Evolutionary conservation across 2,113 vertebrate genomes (phyloP).

Genomic region (Solea senegalensis): DNA sequence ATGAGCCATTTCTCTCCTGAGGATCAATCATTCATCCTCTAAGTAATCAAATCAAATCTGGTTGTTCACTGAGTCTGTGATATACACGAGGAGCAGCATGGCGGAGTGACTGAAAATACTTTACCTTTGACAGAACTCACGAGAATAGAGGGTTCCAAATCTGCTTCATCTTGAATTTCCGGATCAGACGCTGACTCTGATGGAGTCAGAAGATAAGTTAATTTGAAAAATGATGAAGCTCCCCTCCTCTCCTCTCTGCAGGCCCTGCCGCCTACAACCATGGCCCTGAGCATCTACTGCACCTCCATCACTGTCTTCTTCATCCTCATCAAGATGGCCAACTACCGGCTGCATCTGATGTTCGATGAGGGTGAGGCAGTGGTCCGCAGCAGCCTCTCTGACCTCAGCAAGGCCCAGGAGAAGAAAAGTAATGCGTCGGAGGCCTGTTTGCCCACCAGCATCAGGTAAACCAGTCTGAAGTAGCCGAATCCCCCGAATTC

Average conservation of each 20-base stretch:
- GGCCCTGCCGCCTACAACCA: constrained; percentile 90
- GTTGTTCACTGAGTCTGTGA: constrained; percentile 5
- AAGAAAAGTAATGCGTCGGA: constrained; percentile 82
- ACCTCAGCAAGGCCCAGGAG: constrained; percentile 81
- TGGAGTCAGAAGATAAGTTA: not conserved
- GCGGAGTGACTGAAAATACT: not conserved
- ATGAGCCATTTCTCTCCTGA: not conserved
- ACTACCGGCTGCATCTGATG: constrained; percentile 95
- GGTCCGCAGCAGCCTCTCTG: constrained; percentile 81
- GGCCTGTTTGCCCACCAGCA: constrained; percentile 66
- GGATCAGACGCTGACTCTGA: not conserved
- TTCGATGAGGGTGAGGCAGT: constrained; percentile 90
- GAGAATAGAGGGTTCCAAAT: not conserved
- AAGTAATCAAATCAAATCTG: constrained; percentile 26
- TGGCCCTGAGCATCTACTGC: constrained; percentile 93
- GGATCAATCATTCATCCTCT: constrained; percentile 33
- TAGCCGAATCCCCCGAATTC: not conserved
- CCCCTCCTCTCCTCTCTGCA: constrained; percentile 53
- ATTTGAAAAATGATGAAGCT: constrained; percentile 6
- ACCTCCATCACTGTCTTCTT: constrained; percentile 90
- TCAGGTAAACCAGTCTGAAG: constrained; percentile 76
- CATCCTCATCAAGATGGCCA: constrained; percentile 90
- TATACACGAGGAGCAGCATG: not conserved
- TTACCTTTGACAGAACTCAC: not conserved
- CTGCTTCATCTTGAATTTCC: not conserved